These are phyloP conservation scores for Agrochola lota DNA, from an alignment of 2,888 invertebrate species.

Conservation along the genomic window DNA sequence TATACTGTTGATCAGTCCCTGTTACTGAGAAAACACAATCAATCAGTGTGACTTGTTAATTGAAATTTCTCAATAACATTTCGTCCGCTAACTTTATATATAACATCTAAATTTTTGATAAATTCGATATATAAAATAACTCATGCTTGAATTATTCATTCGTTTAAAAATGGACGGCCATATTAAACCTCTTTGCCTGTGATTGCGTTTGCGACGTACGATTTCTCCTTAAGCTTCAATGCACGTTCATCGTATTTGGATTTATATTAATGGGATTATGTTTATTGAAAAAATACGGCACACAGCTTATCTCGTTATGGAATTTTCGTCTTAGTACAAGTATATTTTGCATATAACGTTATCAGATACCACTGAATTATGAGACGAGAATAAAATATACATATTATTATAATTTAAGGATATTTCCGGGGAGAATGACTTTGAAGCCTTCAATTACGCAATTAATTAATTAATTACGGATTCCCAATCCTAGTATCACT, in stretches of 20 bases:
- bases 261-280: constrained; percentile 46
- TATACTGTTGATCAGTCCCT: neutral
- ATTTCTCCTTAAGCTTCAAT: constrained; percentile 52
- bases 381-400: neutral
- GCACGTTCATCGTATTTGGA: constrained; percentile 49
- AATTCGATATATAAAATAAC: constrained; percentile 36
- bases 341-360: neutral
- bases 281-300: constrained; percentile 44
- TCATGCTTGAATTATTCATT: constrained; percentile 21
- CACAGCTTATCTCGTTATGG: constrained; percentile 26
- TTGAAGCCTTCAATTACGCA: neutral
- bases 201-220: constrained; percentile 49
- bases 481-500: too few relatives aligned
- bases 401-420: neutral
- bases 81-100: constrained; percentile 17
- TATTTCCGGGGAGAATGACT: neutral
- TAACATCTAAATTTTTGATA: constrained; percentile 44
- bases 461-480: too few relatives aligned
- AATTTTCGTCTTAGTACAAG: constrained; percentile 12
- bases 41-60: constrained; percentile 31
- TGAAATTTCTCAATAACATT: constrained; percentile 22
- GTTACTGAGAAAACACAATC: constrained; percentile 23
- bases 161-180: constrained; percentile 45
- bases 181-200: constrained; percentile 45
- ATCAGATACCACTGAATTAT: constrained; percentile 19